phyloP scores from a whole-genome alignment of 2,888 invertebrate species.

The Rotaria macrura region DNA sequence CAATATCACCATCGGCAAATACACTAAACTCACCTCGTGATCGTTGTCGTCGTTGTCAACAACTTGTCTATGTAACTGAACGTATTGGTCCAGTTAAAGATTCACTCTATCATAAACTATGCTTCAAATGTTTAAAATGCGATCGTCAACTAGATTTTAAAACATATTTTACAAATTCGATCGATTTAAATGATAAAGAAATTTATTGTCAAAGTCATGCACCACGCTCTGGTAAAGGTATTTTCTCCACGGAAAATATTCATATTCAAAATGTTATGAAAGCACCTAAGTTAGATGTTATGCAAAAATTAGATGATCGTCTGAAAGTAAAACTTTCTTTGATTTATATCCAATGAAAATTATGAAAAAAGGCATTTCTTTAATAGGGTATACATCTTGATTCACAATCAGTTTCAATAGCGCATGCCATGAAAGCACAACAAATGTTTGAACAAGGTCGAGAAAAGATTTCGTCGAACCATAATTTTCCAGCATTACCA shows the following conservation, averaged over 20 bases:
- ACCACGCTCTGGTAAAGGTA: slow-evolving; percentile 29
- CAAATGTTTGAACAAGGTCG: slow-evolving; percentile 38
- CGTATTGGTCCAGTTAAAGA: slow-evolving; percentile 70
- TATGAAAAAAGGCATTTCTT: background rate
- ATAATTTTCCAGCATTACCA: slow-evolving; percentile 43
- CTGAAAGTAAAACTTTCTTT: slow-evolving; percentile 10
- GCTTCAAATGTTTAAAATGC: slow-evolving; percentile 87
- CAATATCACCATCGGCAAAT: background rate
- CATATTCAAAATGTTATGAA: slow-evolving; percentile 31
- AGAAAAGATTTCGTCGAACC: slow-evolving; percentile 40
- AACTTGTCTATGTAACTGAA: slow-evolving; percentile 29
- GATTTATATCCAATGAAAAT: background rate
- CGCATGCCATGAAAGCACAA: slow-evolving; percentile 44
- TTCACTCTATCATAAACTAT: slow-evolving; percentile 91
- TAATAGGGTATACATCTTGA: background rate
- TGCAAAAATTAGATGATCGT: slow-evolving; percentile 31
- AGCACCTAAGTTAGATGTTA: slow-evolving; percentile 33
- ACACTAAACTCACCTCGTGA: background rate
- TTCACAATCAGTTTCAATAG: slow-evolving; percentile 58
- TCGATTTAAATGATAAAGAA: slow-evolving; percentile 42
- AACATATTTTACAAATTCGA: slow-evolving; percentile 46
- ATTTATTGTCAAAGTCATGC: slow-evolving; percentile 41
- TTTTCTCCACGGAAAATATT: slow-evolving; percentile 31
- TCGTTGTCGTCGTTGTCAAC: slow-evolving; percentile 28
- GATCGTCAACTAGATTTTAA: slow-evolving; percentile 54